Evolutionary conservation across 1,140 invertebrate genomes (phyloP).

Genomic region (Glomeris maerens): DNA sequence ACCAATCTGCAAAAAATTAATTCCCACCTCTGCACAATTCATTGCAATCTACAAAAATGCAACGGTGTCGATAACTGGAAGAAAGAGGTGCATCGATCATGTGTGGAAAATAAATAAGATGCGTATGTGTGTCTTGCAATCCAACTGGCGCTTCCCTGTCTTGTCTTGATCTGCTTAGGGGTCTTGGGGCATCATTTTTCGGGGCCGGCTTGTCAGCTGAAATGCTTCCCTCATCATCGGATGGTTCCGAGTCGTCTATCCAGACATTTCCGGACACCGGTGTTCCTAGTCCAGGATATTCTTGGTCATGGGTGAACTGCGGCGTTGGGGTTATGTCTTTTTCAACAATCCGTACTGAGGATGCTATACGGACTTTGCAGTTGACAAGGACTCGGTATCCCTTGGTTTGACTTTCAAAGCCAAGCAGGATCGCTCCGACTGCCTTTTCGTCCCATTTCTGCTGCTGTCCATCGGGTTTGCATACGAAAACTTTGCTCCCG

Average conservation of each 20-base stretch:
- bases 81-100: too few species aligned
- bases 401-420: not conserved
- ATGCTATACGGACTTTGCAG: not conserved
- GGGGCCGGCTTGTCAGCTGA: not conserved
- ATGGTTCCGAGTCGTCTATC: not conserved
- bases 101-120: too few species aligned
- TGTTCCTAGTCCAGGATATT: not conserved
- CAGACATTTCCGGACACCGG: not conserved
- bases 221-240: not conserved
- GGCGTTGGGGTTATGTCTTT: not conserved
- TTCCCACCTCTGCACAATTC: too few species aligned
- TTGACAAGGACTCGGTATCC: not conserved
- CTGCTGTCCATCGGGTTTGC: slow-evolving; percentile 27
- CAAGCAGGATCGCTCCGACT: not conserved
- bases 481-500: slow-evolving; percentile 30
- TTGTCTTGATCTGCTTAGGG: too few species aligned
- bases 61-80: too few species aligned
- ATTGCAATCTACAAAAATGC: too few species aligned
- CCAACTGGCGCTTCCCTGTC: too few species aligned
- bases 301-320: not conserved
- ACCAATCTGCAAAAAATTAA: too few species aligned
- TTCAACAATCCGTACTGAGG: not conserved
- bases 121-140: too few species aligned
- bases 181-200: too few species aligned
- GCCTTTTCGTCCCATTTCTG: slow-evolving; percentile 1